Evolutionary conservation across 53 echinoderm and acorn worm species (phyloP).

Genomic region (Luidia sarsii): DNA sequence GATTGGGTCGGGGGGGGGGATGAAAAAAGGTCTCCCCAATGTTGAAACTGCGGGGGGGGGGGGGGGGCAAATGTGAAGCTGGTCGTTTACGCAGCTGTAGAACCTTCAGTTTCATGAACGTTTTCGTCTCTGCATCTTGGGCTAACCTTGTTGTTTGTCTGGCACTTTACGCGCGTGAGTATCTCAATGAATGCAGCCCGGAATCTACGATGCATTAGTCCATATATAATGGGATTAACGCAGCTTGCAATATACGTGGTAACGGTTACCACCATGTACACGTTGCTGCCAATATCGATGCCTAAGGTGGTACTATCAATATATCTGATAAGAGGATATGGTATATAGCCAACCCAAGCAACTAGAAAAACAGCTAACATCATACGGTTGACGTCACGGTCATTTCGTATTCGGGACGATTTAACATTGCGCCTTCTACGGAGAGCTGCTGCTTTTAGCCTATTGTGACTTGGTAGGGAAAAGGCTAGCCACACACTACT

Average conservation of each 20-base stretch:
- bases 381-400: conserved; percentile 54
- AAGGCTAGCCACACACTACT: background rate
- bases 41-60: too few relatives aligned
- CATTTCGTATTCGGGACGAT: conserved; percentile 20
- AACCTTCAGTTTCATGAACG: conserved; percentile 16
- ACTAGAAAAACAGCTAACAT: conserved; percentile 43
- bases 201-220: conserved; percentile 55
- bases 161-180: conserved; percentile 32
- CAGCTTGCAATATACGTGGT: conserved; percentile 47
- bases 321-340: conserved; percentile 45
- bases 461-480: background rate
- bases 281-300: conserved; percentile 38
- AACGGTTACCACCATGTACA: conserved; percentile 43
- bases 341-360: conserved; percentile 53
- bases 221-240: conserved; percentile 52
- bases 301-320: conserved; percentile 9
- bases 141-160: conserved; percentile 28
- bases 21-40: too few relatives aligned
- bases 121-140: conserved; percentile 6
- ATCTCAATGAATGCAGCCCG: conserved; percentile 54
- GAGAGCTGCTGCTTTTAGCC: conserved; percentile 9
- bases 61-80: too few relatives aligned
- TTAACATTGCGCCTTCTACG: background rate
- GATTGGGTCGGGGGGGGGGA: too few relatives aligned
- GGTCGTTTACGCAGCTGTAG: too few relatives aligned